phyloP scores from a whole-genome alignment of 2,888 invertebrate genomes.

The Meloe dianella region DNA sequence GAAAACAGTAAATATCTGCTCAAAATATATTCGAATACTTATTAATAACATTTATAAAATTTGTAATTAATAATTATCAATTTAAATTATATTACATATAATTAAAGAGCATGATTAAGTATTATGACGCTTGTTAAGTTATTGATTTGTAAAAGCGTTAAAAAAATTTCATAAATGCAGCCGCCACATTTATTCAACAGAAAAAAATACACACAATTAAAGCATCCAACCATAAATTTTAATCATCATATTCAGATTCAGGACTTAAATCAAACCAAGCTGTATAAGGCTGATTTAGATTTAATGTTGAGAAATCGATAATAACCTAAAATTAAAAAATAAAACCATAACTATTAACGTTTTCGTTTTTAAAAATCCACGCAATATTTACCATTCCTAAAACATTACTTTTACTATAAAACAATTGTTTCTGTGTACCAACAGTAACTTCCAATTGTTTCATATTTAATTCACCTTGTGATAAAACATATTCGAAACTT shows the following conservation, averaged over 20 bases:
- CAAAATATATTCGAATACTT: too few species aligned
- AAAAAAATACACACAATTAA: slow-evolving; percentile 12
- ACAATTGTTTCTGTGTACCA: slow-evolving; percentile 85
- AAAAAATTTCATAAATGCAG: too few species aligned
- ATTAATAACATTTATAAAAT: too few species aligned
- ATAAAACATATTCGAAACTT: slow-evolving; percentile 87
- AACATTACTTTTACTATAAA: slow-evolving; percentile 79
- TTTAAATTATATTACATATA: too few species aligned
- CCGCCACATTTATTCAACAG: too few species aligned
- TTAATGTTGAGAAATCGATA: slow-evolving; percentile 71
- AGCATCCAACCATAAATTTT: slow-evolving; percentile 13
- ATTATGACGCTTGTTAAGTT: too few species aligned
- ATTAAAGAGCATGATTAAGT: too few species aligned
- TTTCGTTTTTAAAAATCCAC: background rate
- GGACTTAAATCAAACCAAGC: slow-evolving; percentile 73
- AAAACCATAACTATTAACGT: background rate
- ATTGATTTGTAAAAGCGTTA: too few species aligned
- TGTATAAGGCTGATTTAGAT: slow-evolving; percentile 74
- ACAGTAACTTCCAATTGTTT: slow-evolving; percentile 85
- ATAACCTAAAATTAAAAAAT: slow-evolving; percentile 65
- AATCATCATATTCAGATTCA: slow-evolving; percentile 30
- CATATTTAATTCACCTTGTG: slow-evolving; percentile 77
- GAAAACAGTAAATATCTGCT: too few species aligned
- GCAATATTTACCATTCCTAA: slow-evolving; percentile 74
- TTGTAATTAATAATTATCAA: too few species aligned